Evolutionary conservation across 2,113 vertebrate species (phyloP).

Genomic region (Anser brachyrhynchus): DNA sequence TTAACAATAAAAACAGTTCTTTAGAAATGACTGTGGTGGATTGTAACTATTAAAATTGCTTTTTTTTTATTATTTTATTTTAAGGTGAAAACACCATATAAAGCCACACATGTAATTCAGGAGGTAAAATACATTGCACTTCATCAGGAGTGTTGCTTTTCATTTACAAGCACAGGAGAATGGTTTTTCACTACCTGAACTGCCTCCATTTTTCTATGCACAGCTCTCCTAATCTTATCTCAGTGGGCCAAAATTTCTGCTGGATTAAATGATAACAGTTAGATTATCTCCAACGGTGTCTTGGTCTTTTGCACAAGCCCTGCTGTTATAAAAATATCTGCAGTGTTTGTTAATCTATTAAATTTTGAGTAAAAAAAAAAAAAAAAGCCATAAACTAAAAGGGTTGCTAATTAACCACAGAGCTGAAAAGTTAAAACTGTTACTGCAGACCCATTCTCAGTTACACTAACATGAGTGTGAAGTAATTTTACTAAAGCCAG

Average conservation of each 20-base stretch:
- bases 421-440: slow-evolving; percentile 8
- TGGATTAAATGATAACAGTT: not conserved
- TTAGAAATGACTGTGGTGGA: not conserved
- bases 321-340: not conserved
- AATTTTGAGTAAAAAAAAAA: not conserved
- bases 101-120: not conserved
- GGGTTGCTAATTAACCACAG: slow-evolving; percentile 14
- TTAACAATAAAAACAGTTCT: not conserved
- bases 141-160: slow-evolving; percentile 1
- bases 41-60: not conserved
- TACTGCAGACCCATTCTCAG: not conserved
- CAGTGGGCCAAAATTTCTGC: not conserved
- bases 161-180: not conserved
- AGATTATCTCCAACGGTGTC: not conserved
- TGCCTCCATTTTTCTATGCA: not conserved
- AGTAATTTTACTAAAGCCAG: not conserved
- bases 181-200: not conserved
- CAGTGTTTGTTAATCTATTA: slow-evolving; percentile 43
- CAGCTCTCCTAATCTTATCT: not conserved
- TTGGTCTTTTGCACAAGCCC: not conserved
- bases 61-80: not conserved
- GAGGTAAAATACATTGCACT: not conserved
- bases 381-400: not conserved
- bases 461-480: not conserved
- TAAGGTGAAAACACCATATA: not conserved